These are phyloP conservation scores for Neodiprion lecontei DNA, from an alignment of 1,140 invertebrate genomes.

Conservation along the genomic window DNA sequence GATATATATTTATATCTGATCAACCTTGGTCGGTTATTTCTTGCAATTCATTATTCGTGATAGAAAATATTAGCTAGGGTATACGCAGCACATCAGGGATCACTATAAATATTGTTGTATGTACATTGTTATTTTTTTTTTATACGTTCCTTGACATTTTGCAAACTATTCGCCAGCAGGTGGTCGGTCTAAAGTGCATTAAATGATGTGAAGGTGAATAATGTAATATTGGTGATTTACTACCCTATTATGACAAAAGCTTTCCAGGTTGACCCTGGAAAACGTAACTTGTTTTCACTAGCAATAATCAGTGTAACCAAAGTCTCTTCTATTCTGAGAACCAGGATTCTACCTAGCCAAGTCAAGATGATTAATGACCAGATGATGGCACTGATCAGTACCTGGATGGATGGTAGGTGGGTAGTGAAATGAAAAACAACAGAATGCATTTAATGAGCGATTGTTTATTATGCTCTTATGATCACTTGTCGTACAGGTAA, in stretches of 20 bases:
- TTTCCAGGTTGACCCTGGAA: not conserved
- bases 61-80: too few species aligned
- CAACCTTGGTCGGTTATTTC: too few species aligned
- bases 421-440: slow-evolving; percentile 65
- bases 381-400: slow-evolving; percentile 48
- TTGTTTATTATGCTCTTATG: slow-evolving; percentile 66
- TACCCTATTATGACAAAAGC: not conserved
- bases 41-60: too few species aligned
- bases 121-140: too few species aligned
- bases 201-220: not conserved
- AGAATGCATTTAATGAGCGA: slow-evolving; percentile 65
- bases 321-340: not conserved
- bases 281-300: not conserved
- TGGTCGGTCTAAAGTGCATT: not conserved
- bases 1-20: too few species aligned
- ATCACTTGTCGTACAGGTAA: slow-evolving; percentile 65
- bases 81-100: too few species aligned
- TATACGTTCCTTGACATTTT: not conserved
- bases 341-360: not conserved
- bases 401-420: slow-evolving; percentile 54
- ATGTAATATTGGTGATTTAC: not conserved
- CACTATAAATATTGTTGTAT: too few species aligned
- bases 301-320: not conserved
- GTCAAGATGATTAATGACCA: slow-evolving; percentile 20
- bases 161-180: not conserved